phyloP scores from a whole-genome alignment of 2,113 vertebrate species.

The Syngnathus typhle region DNA sequence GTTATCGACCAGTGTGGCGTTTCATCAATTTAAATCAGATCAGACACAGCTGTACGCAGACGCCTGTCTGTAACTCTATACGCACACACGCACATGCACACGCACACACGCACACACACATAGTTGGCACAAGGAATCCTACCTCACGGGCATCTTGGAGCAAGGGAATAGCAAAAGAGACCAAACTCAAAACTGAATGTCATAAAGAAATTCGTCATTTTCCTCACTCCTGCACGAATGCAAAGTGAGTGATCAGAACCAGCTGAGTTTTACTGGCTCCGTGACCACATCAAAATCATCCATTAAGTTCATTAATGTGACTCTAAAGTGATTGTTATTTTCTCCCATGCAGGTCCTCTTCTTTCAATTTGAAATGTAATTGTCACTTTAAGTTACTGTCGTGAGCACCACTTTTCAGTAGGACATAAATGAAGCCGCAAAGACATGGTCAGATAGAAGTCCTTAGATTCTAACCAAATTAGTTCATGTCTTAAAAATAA shows the following conservation, averaged over 20 bases:
- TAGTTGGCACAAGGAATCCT: conserved; percentile 51
- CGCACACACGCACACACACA: conserved; percentile 2
- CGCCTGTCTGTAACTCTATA: conserved; percentile 52
- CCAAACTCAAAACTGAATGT: conserved; percentile 21
- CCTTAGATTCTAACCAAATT: neutral
- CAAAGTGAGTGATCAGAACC: neutral
- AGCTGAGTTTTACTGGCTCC: neutral
- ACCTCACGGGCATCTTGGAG: conserved; percentile 37
- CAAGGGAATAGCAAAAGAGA: conserved; percentile 15
- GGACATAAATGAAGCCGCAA: neutral
- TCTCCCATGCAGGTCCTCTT: neutral
- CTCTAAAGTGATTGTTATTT: neutral
- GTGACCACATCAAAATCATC: neutral
- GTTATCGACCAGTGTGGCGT: conserved; percentile 30
- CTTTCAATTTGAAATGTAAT: neutral
- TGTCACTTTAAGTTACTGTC: neutral
- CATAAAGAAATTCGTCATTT: neutral
- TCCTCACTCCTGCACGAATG: conserved; percentile 4
- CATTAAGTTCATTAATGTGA: neutral
- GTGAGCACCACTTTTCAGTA: neutral
- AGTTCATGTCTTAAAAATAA: neutral
- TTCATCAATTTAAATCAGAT: conserved; percentile 47
- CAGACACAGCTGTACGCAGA: conserved; percentile 44
- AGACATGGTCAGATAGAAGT: neutral
- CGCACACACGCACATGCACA: neutral